Evolutionary conservation across 2,888 invertebrate genomes (phyloP).

Genomic region (Entomobrya multifasciata): DNA sequence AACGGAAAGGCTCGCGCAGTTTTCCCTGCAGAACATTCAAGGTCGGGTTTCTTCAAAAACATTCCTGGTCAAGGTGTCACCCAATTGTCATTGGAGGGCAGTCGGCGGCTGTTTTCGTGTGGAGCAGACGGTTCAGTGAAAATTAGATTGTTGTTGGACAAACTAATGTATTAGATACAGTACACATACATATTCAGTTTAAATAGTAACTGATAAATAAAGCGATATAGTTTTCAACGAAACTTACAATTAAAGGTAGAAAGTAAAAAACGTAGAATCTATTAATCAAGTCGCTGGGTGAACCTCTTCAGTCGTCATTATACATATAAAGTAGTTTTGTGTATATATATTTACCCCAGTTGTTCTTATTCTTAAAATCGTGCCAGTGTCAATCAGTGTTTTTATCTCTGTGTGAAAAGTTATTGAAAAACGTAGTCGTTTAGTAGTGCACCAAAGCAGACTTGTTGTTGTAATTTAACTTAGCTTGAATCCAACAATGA

Average conservation of each 20-base stretch:
- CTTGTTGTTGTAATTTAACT: slow-evolving; percentile 38
- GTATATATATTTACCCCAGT: slow-evolving; percentile 6
- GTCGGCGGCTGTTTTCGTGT: slow-evolving; percentile 96
- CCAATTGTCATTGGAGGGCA: slow-evolving; percentile 94
- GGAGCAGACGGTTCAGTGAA: slow-evolving; percentile 99
- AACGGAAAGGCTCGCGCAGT: slow-evolving; percentile 81
- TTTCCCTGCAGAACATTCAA: slow-evolving; percentile 96
- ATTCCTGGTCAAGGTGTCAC: slow-evolving; percentile 96
- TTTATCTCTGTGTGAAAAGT: not conserved
- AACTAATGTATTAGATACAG: slow-evolving; percentile 69
- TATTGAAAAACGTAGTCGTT: slow-evolving; percentile 42
- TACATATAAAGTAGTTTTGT: not conserved
- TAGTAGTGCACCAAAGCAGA: slow-evolving; percentile 47
- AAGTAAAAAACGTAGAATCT: too few relatives aligned
- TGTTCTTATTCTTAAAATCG: not conserved
- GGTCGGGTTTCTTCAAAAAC: slow-evolving; percentile 98
- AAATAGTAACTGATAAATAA: not conserved
- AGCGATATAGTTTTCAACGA: not conserved
- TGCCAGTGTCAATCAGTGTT: not conserved
- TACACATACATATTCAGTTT: too few relatives aligned
- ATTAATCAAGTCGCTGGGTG: not conserved
- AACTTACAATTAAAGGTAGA: too few relatives aligned
- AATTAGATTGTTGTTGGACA: slow-evolving; percentile 94
- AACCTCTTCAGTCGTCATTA: not conserved
- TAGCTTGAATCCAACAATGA: not conserved